Evolutionary conservation across 2,888 invertebrate species (phyloP).

Genomic region (Cecidostiba fungosa): DNA sequence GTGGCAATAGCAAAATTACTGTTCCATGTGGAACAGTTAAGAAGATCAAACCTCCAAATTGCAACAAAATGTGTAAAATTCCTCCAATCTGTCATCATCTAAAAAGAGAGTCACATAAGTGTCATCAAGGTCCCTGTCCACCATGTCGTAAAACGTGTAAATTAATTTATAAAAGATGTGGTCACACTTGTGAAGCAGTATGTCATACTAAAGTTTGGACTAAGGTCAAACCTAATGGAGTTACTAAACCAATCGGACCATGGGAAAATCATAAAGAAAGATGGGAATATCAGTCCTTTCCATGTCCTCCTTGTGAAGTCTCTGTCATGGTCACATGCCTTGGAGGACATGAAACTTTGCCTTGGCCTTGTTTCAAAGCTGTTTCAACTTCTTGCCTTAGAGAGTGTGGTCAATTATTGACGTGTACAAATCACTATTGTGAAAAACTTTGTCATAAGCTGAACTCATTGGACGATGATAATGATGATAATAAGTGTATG

Average conservation of each 20-base stretch:
- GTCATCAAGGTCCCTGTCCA: conserved; percentile 92
- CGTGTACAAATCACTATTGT: conserved; percentile 91
- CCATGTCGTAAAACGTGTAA: conserved; percentile 90
- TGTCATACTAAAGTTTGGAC: conserved; percentile 90
- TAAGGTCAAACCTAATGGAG: conserved; percentile 81
- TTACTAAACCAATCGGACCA: conserved; percentile 84
- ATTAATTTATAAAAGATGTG: conserved; percentile 82
- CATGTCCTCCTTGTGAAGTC: conserved; percentile 88
- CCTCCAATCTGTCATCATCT: conserved; percentile 93
- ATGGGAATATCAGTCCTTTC: conserved; percentile 82
- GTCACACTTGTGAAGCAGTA: conserved; percentile 86
- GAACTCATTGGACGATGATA: conserved; percentile 75
- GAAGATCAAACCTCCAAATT: conserved; percentile 89
- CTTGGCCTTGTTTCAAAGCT: conserved; percentile 87
- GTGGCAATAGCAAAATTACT: conserved; percentile 88
- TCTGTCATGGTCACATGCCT: conserved; percentile 88
- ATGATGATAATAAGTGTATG: conserved; percentile 79
- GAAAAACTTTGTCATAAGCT: conserved; percentile 87
- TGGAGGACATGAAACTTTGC: conserved; percentile 86
- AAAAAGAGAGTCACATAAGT: conserved; percentile 87
- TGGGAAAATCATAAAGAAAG: conserved; percentile 82
- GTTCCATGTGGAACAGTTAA: conserved; percentile 94
- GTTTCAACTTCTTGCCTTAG: conserved; percentile 89
- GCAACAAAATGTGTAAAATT: conserved; percentile 87
- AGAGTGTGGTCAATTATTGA: conserved; percentile 86